Conservation (phyloP, 2,797 vertebrate species). For the Anabas testudineus region DNA sequence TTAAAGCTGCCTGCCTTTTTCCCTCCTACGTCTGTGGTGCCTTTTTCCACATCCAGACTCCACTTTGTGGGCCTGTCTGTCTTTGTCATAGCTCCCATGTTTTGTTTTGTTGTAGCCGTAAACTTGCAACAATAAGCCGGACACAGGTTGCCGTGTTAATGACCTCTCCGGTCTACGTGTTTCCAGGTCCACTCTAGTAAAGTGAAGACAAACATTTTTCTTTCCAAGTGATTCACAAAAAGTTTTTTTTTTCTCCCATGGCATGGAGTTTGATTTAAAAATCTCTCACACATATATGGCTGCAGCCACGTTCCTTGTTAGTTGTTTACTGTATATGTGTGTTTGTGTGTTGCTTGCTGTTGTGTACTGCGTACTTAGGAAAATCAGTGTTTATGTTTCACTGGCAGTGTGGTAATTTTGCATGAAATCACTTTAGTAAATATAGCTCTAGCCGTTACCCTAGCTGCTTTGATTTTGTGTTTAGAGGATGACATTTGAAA, state of each 20-base stretch:
- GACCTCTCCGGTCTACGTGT: conserved; percentile 42
- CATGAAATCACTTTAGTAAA: conserved; percentile 79
- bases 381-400: conserved; percentile 71
- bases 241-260: not conserved
- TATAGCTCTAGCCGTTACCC: conserved; percentile 79
- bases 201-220: conserved; percentile 44
- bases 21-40: conserved; percentile 14
- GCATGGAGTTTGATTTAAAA: conserved; percentile 11
- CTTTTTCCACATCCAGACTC: conserved; percentile 43
- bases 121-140: conserved; percentile 53
- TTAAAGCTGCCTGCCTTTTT: conserved; percentile 12
- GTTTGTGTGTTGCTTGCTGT: conserved; percentile 25
- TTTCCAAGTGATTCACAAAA: conserved; percentile 19
- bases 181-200: conserved; percentile 25
- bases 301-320: not conserved
- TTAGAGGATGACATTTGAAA: conserved; percentile 73
- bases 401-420: conserved; percentile 66
- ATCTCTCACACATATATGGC: not conserved
- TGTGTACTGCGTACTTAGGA: conserved; percentile 57
- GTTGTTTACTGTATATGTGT: not conserved
- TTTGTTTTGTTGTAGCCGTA: conserved; percentile 44
- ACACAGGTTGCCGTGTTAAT: conserved; percentile 54
- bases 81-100: conserved; percentile 46
- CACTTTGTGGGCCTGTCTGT: conserved; percentile 29
- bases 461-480: conserved; percentile 72